Base-by-base conservation (phyloP, 2,797 vertebrate species). In the Tinamus major region DNA sequence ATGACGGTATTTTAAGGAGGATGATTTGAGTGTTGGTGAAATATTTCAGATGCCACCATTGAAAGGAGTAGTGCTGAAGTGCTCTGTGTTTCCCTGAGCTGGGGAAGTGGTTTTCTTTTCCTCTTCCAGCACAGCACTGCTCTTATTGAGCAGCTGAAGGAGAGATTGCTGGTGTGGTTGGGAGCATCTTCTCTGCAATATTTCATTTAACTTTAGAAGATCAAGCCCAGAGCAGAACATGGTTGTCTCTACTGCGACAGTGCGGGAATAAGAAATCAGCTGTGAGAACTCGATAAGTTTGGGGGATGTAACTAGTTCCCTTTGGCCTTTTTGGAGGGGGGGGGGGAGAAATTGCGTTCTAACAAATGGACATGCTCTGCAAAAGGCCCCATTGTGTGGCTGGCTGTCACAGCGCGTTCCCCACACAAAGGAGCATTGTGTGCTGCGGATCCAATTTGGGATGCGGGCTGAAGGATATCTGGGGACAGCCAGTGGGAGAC, bases 391-490 rank as follows among this genome's bases (percentile, higher is more conserved):
- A 76, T 94, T 96, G 89, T 95, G 87, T 3, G 5, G 14, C 69
- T 0, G 59, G 68, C 56, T 89, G 74, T 64, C 87, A 83, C 87
- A 2, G 14, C 77, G 86, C 0, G 1, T 90, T 2, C 27, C 67
- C 51, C 1, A 2, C 87, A 94, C 93, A 96, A 95, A 89, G 95
- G 85, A 79, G 76, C 89, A 64, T 95, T 95, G 95, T 96, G 87
- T 58, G 17, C 59, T 63, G 20, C 0, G 2, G 81, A 5, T 0
- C 0, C 77, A 77, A 67, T 70, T 85, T 0, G 0, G 55, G 23
- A 74, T 7, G 13, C 80, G 79, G 72, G 77, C 85, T 53, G 79
- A 33, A 42, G 63, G 42, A 84, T 67, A 41, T 59, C 69, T 29
- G 61, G 31, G 20, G 65, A 46, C 31, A 33, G 31, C 29, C 31